Percentiles rank a stretch among this genome's conserved stretches.
These are phyloP conservation scores for Laticauda colubrina DNA, from an alignment of 2,113 vertebrate genomes.

Conservation along the genomic window DNA sequence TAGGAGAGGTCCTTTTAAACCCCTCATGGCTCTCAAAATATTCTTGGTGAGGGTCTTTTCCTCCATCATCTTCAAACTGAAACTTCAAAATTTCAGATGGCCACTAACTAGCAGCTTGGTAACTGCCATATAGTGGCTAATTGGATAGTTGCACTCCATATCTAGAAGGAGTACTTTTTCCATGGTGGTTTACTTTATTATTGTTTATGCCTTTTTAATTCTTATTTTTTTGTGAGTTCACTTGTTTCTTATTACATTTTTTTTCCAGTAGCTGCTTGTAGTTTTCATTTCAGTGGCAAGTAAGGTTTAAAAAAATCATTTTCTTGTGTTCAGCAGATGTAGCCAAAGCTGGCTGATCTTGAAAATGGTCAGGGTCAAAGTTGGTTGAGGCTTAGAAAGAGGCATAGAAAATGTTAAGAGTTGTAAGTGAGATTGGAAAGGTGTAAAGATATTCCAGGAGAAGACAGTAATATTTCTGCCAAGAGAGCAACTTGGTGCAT, in stretches of 20 bases:
- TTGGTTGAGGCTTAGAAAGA: not conserved
- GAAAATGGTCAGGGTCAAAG: not conserved
- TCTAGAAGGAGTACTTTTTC: not conserved
- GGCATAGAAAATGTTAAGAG: not conserved
- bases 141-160: not conserved
- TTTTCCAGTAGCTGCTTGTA: not conserved
- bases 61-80: not conserved
- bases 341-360: not conserved
- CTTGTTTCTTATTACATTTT: not conserved
- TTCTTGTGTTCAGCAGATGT: not conserved
- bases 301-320: not conserved
- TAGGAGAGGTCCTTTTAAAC: not conserved
- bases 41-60: not conserved
- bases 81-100: not conserved
- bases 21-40: not conserved
- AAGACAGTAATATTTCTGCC: not conserved
- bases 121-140: not conserved
- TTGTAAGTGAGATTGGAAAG: not conserved
- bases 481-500: not conserved
- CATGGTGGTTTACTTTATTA: not conserved
- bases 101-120: not conserved
- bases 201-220: not conserved
- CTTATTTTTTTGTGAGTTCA: not conserved
- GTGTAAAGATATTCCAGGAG: not conserved
- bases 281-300: not conserved